Evolutionary conservation across 2,113 vertebrate species (phyloP), one percentile per base, ranked within the genome.

Genomic region (Cyprinus carpio): DNA sequence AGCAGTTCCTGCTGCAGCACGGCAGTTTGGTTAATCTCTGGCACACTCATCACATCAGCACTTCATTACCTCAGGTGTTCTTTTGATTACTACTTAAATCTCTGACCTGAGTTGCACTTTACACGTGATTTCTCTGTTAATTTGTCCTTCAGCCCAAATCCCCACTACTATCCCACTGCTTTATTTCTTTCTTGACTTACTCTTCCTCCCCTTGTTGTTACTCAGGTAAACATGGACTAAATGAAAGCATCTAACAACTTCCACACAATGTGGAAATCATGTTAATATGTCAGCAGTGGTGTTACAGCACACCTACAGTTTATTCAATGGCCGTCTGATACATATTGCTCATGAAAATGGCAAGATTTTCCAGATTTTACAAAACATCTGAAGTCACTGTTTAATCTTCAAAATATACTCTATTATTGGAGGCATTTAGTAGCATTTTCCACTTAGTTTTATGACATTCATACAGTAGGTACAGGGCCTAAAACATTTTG

Each of bases 1-100:
- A 88, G 86, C 84, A 83, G 77, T 85, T 84, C 49, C 83, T 91
- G 89, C 91, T 91, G 92, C 65, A 91, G 87, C 85, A 84, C 90
- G 90, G 87, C 91, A 74, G 84, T 92, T 92, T 85, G 84, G 87
- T 84, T 91, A 89, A 92, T 92, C 88, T 93, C 89, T 88, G 88
- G 88, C 89, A 87, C 88, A 83, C 88, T 93, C 93, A 89, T 93
- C 91, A 91, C 90, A 93, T 92, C 91, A 90, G 92, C 87, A 77
- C 86, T 88, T 76, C 69, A 84, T 90, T 89, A 90, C 91, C 91
- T 91, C 90, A 89, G 91, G 88, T 92, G 84, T 69, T 84, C 75
- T 87, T 89, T 92, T 93, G 93, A 93, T 93, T 93, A 92, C 91
- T 84, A 87, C 85, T 84, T 60, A 82, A 90, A 89, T 86, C 84